Conservation (phyloP, 2,888 invertebrate genomes). For the Cheilosia impressa region DNA sequence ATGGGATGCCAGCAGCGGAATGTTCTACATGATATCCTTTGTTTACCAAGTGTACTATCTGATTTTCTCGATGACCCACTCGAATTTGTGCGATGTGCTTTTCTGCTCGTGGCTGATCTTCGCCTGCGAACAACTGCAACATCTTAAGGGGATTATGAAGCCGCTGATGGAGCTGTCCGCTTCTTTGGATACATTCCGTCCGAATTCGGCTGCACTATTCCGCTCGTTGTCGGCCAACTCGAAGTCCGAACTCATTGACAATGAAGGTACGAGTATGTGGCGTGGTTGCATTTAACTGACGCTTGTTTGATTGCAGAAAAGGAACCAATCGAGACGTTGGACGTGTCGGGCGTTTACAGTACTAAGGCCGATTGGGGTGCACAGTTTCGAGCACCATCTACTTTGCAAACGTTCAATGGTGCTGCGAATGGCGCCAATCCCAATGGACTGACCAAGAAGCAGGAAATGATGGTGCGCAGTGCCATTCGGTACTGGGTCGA, state of each 20-base stretch:
- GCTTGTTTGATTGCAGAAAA: slow-evolving; percentile 79
- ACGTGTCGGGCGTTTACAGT: slow-evolving; percentile 90
- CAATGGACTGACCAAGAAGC: slow-evolving; percentile 92
- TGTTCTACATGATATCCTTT: slow-evolving; percentile 88
- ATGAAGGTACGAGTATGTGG: slow-evolving; percentile 80
- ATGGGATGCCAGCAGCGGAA: slow-evolving; percentile 89
- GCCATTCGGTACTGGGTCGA: slow-evolving; percentile 96
- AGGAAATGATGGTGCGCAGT: slow-evolving; percentile 92
- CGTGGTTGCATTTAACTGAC: background rate
- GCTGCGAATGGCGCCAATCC: slow-evolving; percentile 85
- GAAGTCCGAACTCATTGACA: slow-evolving; percentile 82
- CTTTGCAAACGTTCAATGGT: slow-evolving; percentile 86
- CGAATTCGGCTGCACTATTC: slow-evolving; percentile 89
- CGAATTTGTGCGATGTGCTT: slow-evolving; percentile 88
- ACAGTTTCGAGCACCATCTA: slow-evolving; percentile 88
- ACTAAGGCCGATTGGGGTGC: slow-evolving; percentile 91
- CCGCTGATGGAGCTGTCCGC: slow-evolving; percentile 94
- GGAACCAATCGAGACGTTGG: slow-evolving; percentile 86
- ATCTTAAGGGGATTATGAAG: slow-evolving; percentile 93
- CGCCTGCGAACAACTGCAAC: slow-evolving; percentile 93
- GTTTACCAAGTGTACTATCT: slow-evolving; percentile 89
- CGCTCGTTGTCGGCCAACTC: slow-evolving; percentile 85
- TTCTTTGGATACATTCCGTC: slow-evolving; percentile 90
- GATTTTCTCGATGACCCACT: slow-evolving; percentile 86
- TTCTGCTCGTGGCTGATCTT: slow-evolving; percentile 94